Evolutionary conservation across 1,140 invertebrate genomes (phyloP), one percentile per base, ranked within the genome.

Genomic region (Bombus confusus): DNA sequence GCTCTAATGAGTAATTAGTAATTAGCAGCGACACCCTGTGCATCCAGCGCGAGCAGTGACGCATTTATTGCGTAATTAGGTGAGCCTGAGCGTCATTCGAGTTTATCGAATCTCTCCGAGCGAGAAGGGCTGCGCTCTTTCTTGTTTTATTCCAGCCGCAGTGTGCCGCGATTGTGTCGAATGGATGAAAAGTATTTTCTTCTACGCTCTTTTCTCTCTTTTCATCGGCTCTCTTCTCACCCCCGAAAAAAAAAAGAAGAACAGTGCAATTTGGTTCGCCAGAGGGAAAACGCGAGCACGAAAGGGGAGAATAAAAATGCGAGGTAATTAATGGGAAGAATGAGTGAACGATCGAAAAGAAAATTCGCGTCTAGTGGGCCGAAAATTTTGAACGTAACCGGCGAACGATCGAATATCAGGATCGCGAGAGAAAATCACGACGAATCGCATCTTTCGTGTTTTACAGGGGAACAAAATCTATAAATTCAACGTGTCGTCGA

Each of bases 31-130:
- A 83, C 81, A 83, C 86, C 83, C 68, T 59, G 75, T 52, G 68
- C 81, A 86, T 84, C 85, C 75, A 78, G 28, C 57, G 74, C 69
- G 75, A 84, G 86, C 86, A 87, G 86, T 85, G 74, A 79, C 86
- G 86, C 86, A 87, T 87, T 87, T 84, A 85, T 84, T 72, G 86
- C 75, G 81, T 87, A 87, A 87, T 87, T 87, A 84, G 86, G 86
- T 87, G 75, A 87, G 86, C 57, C 59, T 39, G 69, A 52, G 68
- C 82, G 68, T 83, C 82, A 85, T 87, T 85, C 81, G 86, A 47
- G 81, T 85, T 85, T 85, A 87, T 84, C 86, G 69, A 66, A 74
- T 73, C 66, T 85, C 68, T 12, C 4, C 41, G 25, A 18, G 43
- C 4, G 22, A 18, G 59, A 75, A 77, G 62, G 31, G 80, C 62